Evolutionary conservation across 2,797 vertebrate genomes (phyloP).

Genomic region (Emydoidea blandingii): DNA sequence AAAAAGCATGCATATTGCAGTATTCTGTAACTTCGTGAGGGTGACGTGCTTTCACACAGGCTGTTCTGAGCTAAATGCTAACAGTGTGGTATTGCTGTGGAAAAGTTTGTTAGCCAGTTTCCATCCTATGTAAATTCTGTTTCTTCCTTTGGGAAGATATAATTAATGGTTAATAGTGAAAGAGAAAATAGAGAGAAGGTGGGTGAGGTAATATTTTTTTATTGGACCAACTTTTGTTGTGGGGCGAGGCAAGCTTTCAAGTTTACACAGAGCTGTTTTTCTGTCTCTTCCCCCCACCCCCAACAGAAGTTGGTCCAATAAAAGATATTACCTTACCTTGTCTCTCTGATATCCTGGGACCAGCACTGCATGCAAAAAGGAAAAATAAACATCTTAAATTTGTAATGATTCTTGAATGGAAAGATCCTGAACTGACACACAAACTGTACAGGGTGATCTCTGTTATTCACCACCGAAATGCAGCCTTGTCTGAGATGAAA

Average conservation of each 20-base stretch:
- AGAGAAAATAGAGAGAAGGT: background rate
- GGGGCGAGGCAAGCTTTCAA: background rate
- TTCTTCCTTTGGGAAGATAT: background rate
- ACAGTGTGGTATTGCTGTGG: background rate
- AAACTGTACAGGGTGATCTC: background rate
- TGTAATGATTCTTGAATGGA: background rate
- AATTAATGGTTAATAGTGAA: background rate
- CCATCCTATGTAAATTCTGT: background rate
- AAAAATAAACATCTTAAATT: background rate
- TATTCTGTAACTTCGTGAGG: background rate
- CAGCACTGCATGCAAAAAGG: background rate
- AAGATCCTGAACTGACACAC: background rate
- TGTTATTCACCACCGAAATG: background rate
- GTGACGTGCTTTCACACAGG: background rate
- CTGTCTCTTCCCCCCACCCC: rapidly evolving
- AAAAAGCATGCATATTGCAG: background rate
- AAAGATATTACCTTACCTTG: background rate
- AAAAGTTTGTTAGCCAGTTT: background rate
- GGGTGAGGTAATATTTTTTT: background rate
- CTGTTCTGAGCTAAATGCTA: background rate
- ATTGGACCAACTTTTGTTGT: background rate
- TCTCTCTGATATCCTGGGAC: background rate
- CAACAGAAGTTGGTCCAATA: background rate
- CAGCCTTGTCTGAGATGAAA: background rate
- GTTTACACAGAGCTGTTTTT: background rate